Base-by-base conservation (phyloP, 2,113 vertebrate species). In the Toxotes chatareus region DNA sequence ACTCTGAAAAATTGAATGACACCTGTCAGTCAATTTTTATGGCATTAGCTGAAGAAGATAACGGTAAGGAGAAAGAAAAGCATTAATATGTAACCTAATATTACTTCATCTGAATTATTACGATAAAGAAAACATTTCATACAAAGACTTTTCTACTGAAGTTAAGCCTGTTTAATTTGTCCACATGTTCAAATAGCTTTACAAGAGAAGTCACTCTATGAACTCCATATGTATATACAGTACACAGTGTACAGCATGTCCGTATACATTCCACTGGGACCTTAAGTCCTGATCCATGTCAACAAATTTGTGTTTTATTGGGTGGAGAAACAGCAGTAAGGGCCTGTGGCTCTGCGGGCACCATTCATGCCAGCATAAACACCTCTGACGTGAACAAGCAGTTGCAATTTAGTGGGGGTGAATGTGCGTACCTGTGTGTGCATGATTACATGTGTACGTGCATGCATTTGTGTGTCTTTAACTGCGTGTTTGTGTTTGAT, bases 311-410 rank as follows among this genome's bases (percentile, higher is more conserved):
- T 88, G 85, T 88, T 89, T 90, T 91, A 88, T 90, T 85, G 87
- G 84, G 76, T 90, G 84, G 53, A 87, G 87, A 80, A 89, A 85
- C 70, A 74, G 89, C 77, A 84, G 79, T 85, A 76, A 86, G 88
- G 79, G 79, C 73, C 76, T 88, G 84, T 21, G 63, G 70, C 82
- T 87, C 86, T 86, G 87, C 55, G 68, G 86, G 91, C 80, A 84
- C 76, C 81, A 51, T 78, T 91, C 88, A 91, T 79, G 88, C 87
- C 82, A 91, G 87, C 86, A 87, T 92, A 89, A 93, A 92, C 90
- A 92, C 79, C 87, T 88, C 71, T 78, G 71, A 90, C 81, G 76
- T 86, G 82, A 80, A 88, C 71, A 62, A 82, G 59, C 84, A 70
- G 75, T 86, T 72, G 51, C 86, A 83, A 72, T 83, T 80, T 87